Conservation (phyloP, 2,888 invertebrate species). For the Melangyna quadrimaculata region DNA sequence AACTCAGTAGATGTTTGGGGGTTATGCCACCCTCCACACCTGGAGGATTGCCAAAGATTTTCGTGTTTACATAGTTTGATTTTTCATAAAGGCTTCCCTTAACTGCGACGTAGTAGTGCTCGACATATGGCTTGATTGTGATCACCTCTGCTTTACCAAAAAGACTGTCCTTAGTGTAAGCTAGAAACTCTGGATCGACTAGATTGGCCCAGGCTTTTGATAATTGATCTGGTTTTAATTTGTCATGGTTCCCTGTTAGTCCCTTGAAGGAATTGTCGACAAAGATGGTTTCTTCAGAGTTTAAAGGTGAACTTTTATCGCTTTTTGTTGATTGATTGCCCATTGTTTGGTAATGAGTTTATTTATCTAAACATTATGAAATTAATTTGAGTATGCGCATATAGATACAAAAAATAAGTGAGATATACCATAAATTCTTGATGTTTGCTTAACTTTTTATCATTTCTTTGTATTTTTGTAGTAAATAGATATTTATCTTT, state of each 20-base stretch:
- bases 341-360: conserved; percentile 61
- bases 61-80: conserved; percentile 44
- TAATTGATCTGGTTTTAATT: conserved; percentile 27
- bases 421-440: background rate
- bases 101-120: conserved; percentile 48
- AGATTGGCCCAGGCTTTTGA: conserved; percentile 17
- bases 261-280: conserved; percentile 75
- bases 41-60: conserved; percentile 44
- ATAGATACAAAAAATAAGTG: background rate
- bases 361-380: background rate
- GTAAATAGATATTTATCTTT: background rate
- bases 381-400: background rate
- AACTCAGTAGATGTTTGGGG: conserved; percentile 1
- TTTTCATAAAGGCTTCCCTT: conserved; percentile 52
- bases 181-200: conserved; percentile 34
- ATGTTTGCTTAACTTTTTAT: conserved; percentile 16
- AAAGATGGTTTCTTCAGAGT: conserved; percentile 74
- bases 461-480: background rate
- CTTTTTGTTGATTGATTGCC: conserved; percentile 74
- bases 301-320: conserved; percentile 71
- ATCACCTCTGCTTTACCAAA: conserved; percentile 32
- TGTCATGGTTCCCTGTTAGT: conserved; percentile 55
- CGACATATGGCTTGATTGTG: conserved; percentile 35
- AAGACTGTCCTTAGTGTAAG: conserved; percentile 23
- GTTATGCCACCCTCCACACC: conserved; percentile 54